phyloP scores from a whole-genome alignment of 64 coral and sea anemone genomes.

The Montipora sp. region DNA sequence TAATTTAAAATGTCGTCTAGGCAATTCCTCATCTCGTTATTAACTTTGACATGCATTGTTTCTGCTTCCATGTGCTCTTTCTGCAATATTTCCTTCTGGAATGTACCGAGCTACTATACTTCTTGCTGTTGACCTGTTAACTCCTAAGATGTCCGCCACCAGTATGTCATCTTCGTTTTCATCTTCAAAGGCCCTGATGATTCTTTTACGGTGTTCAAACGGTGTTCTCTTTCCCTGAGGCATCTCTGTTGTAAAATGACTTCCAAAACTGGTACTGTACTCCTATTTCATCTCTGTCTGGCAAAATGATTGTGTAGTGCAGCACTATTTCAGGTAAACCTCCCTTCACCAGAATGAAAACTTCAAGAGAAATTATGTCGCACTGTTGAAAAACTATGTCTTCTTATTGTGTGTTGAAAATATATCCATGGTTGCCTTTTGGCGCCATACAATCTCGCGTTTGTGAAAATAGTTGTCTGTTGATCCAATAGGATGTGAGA shows the following conservation, averaged over 20 bases:
- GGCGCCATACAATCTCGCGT: not conserved
- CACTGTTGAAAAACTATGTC: not conserved
- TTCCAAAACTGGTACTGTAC: not conserved
- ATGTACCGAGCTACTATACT: conserved; percentile 62
- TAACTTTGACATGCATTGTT: conserved; percentile 47
- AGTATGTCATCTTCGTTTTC: conserved; percentile 54
- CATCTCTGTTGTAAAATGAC: too few relatives aligned
- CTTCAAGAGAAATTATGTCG: too few relatives aligned
- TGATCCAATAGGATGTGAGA: conserved; percentile 30
- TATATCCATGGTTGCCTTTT: too few relatives aligned
- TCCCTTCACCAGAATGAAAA: too few relatives aligned
- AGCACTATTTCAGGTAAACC: not conserved
- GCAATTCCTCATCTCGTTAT: too few relatives aligned
- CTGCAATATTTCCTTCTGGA: conserved; percentile 9
- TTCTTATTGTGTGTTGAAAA: not conserved
- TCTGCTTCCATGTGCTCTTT: conserved; percentile 44
- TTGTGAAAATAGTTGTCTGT: conserved; percentile 38
- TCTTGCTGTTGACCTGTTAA: conserved; percentile 65
- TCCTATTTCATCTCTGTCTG: not conserved
- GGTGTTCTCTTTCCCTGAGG: conserved; percentile 50
- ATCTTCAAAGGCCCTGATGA: conserved; percentile 55
- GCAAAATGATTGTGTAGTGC: not conserved
- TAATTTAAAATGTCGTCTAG: too few relatives aligned
- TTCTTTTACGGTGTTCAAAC: conserved; percentile 37
- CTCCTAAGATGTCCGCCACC: conserved; percentile 35